These are phyloP conservation scores for Spilarctia lutea DNA, from an alignment of 2,888 invertebrate genomes.

Conservation along the genomic window DNA sequence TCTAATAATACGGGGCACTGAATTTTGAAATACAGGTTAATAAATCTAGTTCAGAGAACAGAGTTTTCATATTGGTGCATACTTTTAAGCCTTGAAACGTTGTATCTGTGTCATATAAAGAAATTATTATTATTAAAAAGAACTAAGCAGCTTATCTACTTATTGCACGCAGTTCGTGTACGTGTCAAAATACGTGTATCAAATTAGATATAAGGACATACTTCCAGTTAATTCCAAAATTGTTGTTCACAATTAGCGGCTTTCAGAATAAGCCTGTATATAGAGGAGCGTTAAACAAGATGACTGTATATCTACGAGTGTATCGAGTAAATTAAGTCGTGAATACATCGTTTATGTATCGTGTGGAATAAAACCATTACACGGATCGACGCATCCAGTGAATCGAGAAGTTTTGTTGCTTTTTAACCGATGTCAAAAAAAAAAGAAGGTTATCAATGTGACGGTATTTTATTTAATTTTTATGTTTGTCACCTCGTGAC, in stretches of 20 bases:
- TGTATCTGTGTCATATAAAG: too few species aligned
- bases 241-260: slow-evolving; percentile 52
- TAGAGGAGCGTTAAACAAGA: slow-evolving; percentile 46
- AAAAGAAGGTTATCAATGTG: too few species aligned
- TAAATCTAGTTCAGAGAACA: too few species aligned
- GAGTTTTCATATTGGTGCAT: too few species aligned
- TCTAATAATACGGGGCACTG: too few species aligned
- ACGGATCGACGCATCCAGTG: slow-evolving; percentile 32
- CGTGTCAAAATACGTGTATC: background rate
- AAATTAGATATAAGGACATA: slow-evolving; percentile 41
- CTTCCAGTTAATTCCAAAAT: slow-evolving; percentile 46
- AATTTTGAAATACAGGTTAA: too few species aligned
- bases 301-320: slow-evolving; percentile 8
- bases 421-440: too few species aligned
- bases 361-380: slow-evolving; percentile 46
- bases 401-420: slow-evolving; percentile 29
- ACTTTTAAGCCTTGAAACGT: too few species aligned
- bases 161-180: background rate
- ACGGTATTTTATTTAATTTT: too few species aligned
- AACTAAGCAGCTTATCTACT: background rate
- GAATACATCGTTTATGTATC: slow-evolving; percentile 17
- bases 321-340: background rate
- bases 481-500: too few species aligned
- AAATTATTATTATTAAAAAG: too few species aligned
- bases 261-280: slow-evolving; percentile 40